Percentiles rank a stretch among this genome's conserved stretches.
Evolutionary conservation across 2,888 invertebrate species (phyloP).

Genomic region (Opisthograptis luteolata): DNA sequence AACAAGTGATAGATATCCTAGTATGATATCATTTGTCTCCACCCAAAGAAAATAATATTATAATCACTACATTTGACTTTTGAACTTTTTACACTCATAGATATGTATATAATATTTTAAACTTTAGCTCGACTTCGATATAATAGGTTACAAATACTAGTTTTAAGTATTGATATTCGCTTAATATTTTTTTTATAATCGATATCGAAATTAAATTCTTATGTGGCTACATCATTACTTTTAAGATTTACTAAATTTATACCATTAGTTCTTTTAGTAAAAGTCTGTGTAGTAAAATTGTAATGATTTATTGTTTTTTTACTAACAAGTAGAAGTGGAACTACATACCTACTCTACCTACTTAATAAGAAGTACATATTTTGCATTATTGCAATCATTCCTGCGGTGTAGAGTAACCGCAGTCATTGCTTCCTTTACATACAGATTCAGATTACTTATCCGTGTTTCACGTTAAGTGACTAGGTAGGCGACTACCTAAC

Average conservation of each 20-base stretch:
- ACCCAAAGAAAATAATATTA: too few relatives aligned
- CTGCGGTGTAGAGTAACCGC: slow-evolving; percentile 44
- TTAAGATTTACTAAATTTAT: not conserved
- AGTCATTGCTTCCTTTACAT: slow-evolving; percentile 41
- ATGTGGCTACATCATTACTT: not conserved
- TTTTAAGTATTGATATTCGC: too few relatives aligned
- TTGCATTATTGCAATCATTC: slow-evolving; percentile 3
- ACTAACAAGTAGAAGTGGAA: too few relatives aligned
- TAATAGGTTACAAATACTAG: slow-evolving; percentile 6
- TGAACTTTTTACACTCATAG: slow-evolving; percentile 19
- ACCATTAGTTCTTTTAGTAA: not conserved
- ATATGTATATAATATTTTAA: too few relatives aligned
- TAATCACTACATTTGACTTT: slow-evolving; percentile 24
- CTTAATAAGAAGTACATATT: not conserved
- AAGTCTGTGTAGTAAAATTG: too few relatives aligned
- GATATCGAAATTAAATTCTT: slow-evolving; percentile 1
- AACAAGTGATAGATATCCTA: too few relatives aligned
- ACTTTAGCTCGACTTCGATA: too few relatives aligned
- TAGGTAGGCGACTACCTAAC: too few relatives aligned
- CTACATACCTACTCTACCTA: too few relatives aligned
- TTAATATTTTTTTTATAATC: slow-evolving; percentile 1
- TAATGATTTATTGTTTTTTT: too few relatives aligned
- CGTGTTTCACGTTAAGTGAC: too few relatives aligned
- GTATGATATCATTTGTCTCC: slow-evolving; percentile 30
- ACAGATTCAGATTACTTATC: slow-evolving; percentile 57